A percentile compares a stretch with the other conserved stretches of the same genome.
phyloP scores from a whole-genome alignment of 1,140 invertebrate genomes.

The Drosophila neocordata region DNA sequence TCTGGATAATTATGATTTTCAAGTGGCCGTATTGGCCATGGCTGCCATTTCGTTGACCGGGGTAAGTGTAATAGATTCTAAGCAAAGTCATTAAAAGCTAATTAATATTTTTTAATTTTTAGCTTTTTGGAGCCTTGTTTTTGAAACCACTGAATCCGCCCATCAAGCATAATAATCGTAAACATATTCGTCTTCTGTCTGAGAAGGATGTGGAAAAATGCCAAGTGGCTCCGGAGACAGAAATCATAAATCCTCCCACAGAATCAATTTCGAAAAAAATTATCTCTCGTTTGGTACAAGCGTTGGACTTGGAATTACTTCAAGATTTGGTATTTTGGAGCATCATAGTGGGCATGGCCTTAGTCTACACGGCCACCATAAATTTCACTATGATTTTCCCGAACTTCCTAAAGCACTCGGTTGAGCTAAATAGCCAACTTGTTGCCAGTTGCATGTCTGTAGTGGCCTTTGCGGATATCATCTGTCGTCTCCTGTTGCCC shows the following conservation, averaged over 20 bases:
- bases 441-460: slow-evolving; percentile 87
- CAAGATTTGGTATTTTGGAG: slow-evolving; percentile 86
- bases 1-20: slow-evolving; percentile 85
- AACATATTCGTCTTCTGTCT: slow-evolving; percentile 56
- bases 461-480: slow-evolving; percentile 87
- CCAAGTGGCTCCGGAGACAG: slow-evolving; percentile 35
- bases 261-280: slow-evolving; percentile 46
- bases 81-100: not conserved
- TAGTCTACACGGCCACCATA: slow-evolving; percentile 87
- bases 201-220: slow-evolving; percentile 48
- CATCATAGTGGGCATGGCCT: slow-evolving; percentile 86
- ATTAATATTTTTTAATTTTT: slow-evolving; percentile 14
- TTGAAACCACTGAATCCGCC: slow-evolving; percentile 59
- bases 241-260: not conserved
- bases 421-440: slow-evolving; percentile 84
- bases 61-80: slow-evolving; percentile 69
- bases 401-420: slow-evolving; percentile 86
- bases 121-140: slow-evolving; percentile 77
- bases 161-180: slow-evolving; percentile 64
- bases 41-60: slow-evolving; percentile 86
- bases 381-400: slow-evolving; percentile 89
- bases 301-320: slow-evolving; percentile 86
- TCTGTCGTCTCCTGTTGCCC: slow-evolving; percentile 86
- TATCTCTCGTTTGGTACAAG: slow-evolving; percentile 59
- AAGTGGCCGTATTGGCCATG: slow-evolving; percentile 85